Percentiles rank a stretch among this genome's conserved stretches.
phyloP scores from a whole-genome alignment of 2,797 vertebrate genomes.

The Cheirogaleus major region DNA sequence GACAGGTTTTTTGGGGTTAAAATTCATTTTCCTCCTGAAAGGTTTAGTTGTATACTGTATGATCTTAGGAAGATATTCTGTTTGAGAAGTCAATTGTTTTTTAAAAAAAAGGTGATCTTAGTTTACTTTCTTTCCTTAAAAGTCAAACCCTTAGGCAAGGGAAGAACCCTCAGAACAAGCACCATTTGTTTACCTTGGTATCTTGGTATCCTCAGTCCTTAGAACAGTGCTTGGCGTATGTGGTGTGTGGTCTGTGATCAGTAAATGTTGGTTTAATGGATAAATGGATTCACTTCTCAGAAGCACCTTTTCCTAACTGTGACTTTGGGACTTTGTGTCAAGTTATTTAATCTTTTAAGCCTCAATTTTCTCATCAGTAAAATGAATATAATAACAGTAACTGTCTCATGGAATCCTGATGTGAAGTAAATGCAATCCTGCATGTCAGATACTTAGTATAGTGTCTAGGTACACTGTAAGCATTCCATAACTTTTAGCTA shows the following conservation, averaged over 20 bases:
- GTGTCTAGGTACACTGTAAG: neutral
- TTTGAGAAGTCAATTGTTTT: neutral
- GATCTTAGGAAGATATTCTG: neutral
- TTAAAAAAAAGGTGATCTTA: neutral
- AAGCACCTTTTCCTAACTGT: neutral
- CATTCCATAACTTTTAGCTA: neutral
- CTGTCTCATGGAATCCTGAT: neutral
- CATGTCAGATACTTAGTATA: neutral
- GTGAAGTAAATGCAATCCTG: neutral
- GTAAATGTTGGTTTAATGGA: neutral
- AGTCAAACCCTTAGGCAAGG: neutral
- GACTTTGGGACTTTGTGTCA: neutral
- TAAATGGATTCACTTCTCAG: neutral
- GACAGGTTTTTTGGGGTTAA: neutral
- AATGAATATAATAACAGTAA: neutral
- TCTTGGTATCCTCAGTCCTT: neutral
- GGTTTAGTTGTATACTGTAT: neutral
- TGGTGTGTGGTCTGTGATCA: neutral
- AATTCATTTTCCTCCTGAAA: conserved; percentile 27
- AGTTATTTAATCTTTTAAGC: neutral
- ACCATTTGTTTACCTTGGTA: neutral
- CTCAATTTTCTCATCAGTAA: neutral
- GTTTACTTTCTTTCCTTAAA: neutral
- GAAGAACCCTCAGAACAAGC: neutral
- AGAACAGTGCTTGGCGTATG: neutral